Evolutionary conservation across 1,140 invertebrate species (phyloP), one percentile per base, ranked within the genome.

Genomic region (Melitaea cinxia): DNA sequence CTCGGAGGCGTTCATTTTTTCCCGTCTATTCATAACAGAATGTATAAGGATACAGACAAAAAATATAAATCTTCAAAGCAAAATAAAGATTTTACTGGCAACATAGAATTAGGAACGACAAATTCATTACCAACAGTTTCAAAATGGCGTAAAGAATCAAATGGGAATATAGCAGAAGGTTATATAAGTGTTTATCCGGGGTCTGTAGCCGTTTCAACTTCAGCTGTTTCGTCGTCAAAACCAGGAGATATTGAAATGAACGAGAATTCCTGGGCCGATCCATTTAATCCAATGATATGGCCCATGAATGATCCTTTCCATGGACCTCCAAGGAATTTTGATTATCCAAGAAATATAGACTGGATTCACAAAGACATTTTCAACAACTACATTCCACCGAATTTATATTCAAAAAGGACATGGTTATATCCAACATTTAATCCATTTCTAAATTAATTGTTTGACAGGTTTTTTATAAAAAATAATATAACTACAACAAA

Each of bases 351-450:
- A 15, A 54, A 53, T 19, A 15, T 61, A 0, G 59, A 61, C 6
- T 61, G 33, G 59, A 7, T 61, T 6, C 4, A 61, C 15, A 42
- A 23, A 21, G 59, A 71, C 45, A 45, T 73, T 2, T 67, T 69
- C 15, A 63, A 64, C 4, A 70, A 37, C 26, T 52, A 28, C 24
- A 21, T 35, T 23, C 30, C 65, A 45, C 15, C 57, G 35, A 28
- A 57, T 55, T 54, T 23, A 58, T 49, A 14, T 19, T 9, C 9
- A 0, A 49, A 14, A 9, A 70, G 73, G 12, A 6, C 26, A 5
- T 80, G 74, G 74, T 39, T 73, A 17, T 78, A 77, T 39, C 77
- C 72, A 1, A 63, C 37, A 39, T 81, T 77, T 33, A 70, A 80
- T 56, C 79, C 77, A 4, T 80, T 77, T 65, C 50, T 80, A 10